A percentile compares a stretch with the other conserved stretches of the same genome.
phyloP scores from a whole-genome alignment of 92 coral and sea anemone species.

The Epizoanthus fatuus region DNA sequence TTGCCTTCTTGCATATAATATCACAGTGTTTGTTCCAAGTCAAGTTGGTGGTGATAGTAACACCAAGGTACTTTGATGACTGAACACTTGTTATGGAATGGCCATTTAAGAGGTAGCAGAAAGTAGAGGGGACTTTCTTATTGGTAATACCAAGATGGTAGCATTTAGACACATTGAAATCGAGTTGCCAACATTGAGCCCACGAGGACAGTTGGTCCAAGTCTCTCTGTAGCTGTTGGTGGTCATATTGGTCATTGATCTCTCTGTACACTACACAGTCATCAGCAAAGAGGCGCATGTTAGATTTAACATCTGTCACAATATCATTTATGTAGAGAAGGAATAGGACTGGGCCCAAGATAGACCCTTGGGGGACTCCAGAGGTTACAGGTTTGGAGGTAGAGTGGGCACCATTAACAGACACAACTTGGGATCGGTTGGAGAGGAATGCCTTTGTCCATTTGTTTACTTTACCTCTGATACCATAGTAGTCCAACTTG shows the following conservation, averaged over 20 bases:
- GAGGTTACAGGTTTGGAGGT: conserved; percentile 38
- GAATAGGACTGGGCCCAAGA: conserved; percentile 63
- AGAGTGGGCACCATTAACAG: conserved; percentile 50
- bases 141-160: conserved; percentile 62
- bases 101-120: conserved; percentile 18
- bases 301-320: conserved; percentile 6
- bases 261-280: conserved; percentile 33
- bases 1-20: no score
- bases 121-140: conserved; percentile 41
- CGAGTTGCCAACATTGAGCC: conserved; percentile 58
- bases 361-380: not conserved
- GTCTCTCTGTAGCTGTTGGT: conserved; percentile 50
- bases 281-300: conserved; percentile 64
- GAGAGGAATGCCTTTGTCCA: not conserved
- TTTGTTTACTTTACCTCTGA: not conserved
- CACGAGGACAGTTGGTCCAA: conserved; percentile 53
- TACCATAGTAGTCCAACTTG: not conserved
- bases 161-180: conserved; percentile 62
- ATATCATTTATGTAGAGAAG: conserved; percentile 62
- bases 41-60: not conserved
- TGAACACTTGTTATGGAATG: conserved; percentile 51
- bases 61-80: conserved; percentile 46
- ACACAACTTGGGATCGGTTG: conserved; percentile 25
- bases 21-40: not conserved
- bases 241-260: not conserved